A percentile compares a stretch with the other conserved stretches of the same genome.
phyloP scores from a whole-genome alignment of 2,797 vertebrate genomes.

The Triplophysa yarkandensis region DNA sequence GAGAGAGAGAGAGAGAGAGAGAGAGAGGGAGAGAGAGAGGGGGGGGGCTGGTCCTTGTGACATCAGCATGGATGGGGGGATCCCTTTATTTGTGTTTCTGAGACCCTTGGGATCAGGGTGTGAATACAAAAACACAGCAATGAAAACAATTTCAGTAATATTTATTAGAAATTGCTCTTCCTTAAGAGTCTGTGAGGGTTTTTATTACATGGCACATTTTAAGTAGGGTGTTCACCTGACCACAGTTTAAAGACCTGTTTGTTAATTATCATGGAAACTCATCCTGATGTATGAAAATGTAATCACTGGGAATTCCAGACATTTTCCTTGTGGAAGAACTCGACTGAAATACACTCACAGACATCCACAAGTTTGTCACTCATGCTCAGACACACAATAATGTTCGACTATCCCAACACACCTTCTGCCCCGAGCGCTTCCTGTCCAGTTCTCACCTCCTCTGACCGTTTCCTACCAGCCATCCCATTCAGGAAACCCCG shows the following conservation, averaged over 20 bases:
- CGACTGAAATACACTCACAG: conserved; percentile 36
- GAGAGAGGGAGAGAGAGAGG: conserved; percentile 26
- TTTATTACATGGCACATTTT: not conserved
- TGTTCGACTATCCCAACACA: conserved; percentile 56
- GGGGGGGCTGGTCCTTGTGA: conserved; percentile 10
- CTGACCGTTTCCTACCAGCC: conserved; percentile 64
- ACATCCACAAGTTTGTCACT: conserved; percentile 2
- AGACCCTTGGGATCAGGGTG: conserved; percentile 24
- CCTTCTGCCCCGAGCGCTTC: conserved; percentile 43
- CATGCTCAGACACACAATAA: conserved; percentile 32
- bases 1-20: conserved; percentile 34
- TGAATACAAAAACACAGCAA: conserved; percentile 47
- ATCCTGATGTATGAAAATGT: conserved; percentile 20
- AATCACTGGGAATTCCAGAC: no score
- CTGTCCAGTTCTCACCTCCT: conserved; percentile 59
- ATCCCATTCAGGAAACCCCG: conserved; percentile 71
- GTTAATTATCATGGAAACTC: conserved; percentile 5
- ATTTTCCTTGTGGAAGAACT: conserved; percentile 61
- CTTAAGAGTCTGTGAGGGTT: not conserved
- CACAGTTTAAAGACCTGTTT: conserved; percentile 9
- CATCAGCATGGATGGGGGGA: no score
- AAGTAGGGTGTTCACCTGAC: conserved; percentile 8
- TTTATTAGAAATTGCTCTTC: not conserved
- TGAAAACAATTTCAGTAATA: not conserved
- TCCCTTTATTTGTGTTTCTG: conserved; percentile 17